Conservation (phyloP, 2,888 invertebrate species). For the Acrobasis suavella region DNA sequence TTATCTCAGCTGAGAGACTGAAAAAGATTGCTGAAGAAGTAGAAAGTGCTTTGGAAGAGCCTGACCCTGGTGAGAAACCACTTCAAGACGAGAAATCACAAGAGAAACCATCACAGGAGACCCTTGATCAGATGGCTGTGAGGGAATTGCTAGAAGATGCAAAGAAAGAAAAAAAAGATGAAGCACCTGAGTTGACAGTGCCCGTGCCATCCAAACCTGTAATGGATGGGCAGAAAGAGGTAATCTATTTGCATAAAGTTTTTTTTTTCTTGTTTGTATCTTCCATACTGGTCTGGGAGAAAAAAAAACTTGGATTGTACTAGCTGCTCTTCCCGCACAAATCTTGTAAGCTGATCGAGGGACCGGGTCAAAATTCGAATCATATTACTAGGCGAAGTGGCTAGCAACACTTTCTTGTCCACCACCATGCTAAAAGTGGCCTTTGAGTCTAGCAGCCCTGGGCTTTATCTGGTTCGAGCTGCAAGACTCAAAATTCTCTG, state of each 20-base stretch:
- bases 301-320: no score
- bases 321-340: no score
- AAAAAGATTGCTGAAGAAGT: conserved; percentile 76
- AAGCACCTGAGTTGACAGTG: conserved; percentile 70
- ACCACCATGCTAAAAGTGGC: no score
- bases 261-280: neutral
- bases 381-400: no score
- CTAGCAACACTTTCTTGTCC: no score
- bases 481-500: no score
- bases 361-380: no score
- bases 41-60: conserved; percentile 76
- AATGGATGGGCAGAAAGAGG: conserved; percentile 85
- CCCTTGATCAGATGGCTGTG: conserved; percentile 87
- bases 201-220: conserved; percentile 81
- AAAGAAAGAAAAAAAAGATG: conserved; percentile 60
- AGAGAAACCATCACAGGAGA: conserved; percentile 46
- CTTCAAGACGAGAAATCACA: conserved; percentile 18
- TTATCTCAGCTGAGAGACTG: conserved; percentile 75
- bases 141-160: conserved; percentile 86
- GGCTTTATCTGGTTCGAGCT: no score
- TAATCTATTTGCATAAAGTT: conserved; percentile 35
- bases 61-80: conserved; percentile 56
- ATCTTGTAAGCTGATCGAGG: no score
- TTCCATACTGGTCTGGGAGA: no score
- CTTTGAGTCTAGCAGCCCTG: no score